phyloP scores from a whole-genome alignment of 1,140 invertebrate genomes.

The Zaprionus lachaisei region DNA sequence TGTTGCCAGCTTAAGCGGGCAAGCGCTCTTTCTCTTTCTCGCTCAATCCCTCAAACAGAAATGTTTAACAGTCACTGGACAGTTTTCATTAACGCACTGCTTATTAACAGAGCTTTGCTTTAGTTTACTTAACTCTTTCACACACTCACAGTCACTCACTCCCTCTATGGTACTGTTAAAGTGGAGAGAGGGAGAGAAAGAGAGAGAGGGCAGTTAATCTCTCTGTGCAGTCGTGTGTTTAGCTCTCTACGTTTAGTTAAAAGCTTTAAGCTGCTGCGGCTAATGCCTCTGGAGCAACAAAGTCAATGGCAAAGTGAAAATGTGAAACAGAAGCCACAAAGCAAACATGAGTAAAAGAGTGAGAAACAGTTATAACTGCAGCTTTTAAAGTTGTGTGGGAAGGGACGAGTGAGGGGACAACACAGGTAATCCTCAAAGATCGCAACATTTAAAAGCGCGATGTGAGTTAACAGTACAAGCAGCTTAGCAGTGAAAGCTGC shows the following conservation, averaged over 20 bases:
- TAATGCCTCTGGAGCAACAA: neutral
- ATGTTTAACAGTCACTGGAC: slow-evolving; percentile 20
- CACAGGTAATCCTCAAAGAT: neutral
- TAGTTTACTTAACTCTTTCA: slow-evolving; percentile 7
- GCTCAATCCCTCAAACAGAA: neutral
- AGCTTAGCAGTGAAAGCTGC: no score
- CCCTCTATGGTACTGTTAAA: neutral
- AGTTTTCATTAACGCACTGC: slow-evolving; percentile 32
- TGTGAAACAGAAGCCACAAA: slow-evolving; percentile 15
- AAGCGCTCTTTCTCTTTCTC: no score
- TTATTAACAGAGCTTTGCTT: slow-evolving; percentile 17
- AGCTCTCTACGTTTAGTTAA: slow-evolving; percentile 14
- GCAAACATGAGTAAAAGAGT: slow-evolving; percentile 1
- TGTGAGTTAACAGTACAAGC: no score
- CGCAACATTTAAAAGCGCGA: no score
- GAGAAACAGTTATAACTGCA: neutral
- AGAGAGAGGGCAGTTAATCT: neutral
- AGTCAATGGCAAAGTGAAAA: neutral
- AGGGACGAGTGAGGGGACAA: no score
- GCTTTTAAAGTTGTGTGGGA: neutral
- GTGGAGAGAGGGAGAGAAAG: neutral
- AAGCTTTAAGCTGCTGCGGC: slow-evolving; percentile 20
- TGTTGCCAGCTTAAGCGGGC: slow-evolving; percentile 22
- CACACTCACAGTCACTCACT: neutral
- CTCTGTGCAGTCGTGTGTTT: slow-evolving; percentile 8